Base-by-base conservation (phyloP, 2,888 invertebrate species). In the Homarus gammarus region DNA sequence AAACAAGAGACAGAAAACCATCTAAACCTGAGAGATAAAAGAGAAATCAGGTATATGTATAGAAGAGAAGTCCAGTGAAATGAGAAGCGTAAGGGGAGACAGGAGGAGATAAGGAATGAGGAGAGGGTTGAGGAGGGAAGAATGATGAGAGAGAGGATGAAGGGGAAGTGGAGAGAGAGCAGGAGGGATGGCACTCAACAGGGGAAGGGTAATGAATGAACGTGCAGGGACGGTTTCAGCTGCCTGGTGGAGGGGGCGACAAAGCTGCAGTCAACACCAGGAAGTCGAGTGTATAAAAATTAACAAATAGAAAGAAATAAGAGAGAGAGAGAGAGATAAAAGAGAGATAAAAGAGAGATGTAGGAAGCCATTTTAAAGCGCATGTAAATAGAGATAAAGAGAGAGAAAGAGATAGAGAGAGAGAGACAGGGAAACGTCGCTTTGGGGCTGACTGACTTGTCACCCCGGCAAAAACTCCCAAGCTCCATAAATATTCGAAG, bases 401-500 rank as follows among this genome's bases (percentile, higher is more conserved):
- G 75, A 70, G 31, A 18, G 33, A 70, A 10, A 44, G 44, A 44
- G 44, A 44, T 5, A 44, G 44, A 44, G 44, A 44, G 44, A 44
- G 44, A 44, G 44, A 44, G 44, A 44, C 6, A 44, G 44, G 27
- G 44, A 64, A 72, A 31, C 49, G 12, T 49, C 70, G 1, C 70
- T 73, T 44, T 49, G 27, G 83, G 72, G 33, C 70, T 31, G 70
- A 85, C 85, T 77, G 78, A 79, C 51, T 86, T 70, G 86, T 85
- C 86, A 79, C 79, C 72, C 49, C 36, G 31, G 72, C 36, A 70
- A 86, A 86, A 86, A 78, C 78, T 61, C 78, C 40, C 22, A 75
- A 38, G 49, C 18, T 49, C 78, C 86, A 86, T 86, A 86, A 86
- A 86, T 86, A 86, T 79, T 72, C 86, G 36, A 22, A 70, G 68